Conservation (phyloP, 2,888 invertebrate genomes). For the Cristatella mucedo region DNA sequence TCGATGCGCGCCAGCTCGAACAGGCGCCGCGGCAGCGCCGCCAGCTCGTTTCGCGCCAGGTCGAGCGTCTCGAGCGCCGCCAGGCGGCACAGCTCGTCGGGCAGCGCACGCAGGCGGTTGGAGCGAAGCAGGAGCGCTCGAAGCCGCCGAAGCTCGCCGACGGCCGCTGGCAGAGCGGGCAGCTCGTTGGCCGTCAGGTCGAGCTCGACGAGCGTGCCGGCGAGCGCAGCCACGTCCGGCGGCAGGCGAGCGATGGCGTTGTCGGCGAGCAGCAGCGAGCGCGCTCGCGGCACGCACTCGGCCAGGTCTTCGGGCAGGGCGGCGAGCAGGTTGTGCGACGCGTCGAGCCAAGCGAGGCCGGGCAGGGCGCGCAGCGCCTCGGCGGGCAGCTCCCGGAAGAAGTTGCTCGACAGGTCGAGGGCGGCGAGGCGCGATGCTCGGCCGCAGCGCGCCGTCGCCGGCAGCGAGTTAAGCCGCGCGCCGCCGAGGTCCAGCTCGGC, state of each 20-base stretch:
- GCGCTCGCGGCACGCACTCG: conserved; percentile 2
- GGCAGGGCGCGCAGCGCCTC: conserved; percentile 21
- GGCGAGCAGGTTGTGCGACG: conserved; percentile 27
- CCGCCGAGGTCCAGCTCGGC: conserved; percentile 28
- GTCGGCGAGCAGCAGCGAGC: conserved; percentile 4
- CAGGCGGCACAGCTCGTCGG: too few relatives aligned
- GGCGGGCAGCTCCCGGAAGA: conserved; percentile 24
- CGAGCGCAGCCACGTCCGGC: conserved; percentile 13
- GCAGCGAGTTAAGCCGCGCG: conserved; percentile 34
- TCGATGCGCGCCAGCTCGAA: too few relatives aligned
- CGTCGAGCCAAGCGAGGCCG: conserved; percentile 21
- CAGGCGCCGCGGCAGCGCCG: too few relatives aligned
- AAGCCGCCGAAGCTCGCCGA: conserved; percentile 23
- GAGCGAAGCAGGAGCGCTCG: conserved; percentile 20
- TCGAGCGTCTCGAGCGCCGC: too few relatives aligned
- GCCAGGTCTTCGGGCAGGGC: conserved; percentile 26
- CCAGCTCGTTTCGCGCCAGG: too few relatives aligned
- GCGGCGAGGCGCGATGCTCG: conserved; percentile 24
- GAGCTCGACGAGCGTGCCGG: conserved; percentile 20
- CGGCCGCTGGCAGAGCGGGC: conserved; percentile 21
- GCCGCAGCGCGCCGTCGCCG: conserved; percentile 23
- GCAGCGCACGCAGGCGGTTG: too few relatives aligned
- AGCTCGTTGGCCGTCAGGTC: conserved; percentile 23
- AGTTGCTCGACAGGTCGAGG: conserved; percentile 29
- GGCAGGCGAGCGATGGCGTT: conserved; percentile 7